Percentiles rank a stretch among this genome's conserved stretches.
These are phyloP conservation scores for Lamellibrachia columna DNA, from an alignment of 2,888 invertebrate species.

Conservation along the genomic window DNA sequence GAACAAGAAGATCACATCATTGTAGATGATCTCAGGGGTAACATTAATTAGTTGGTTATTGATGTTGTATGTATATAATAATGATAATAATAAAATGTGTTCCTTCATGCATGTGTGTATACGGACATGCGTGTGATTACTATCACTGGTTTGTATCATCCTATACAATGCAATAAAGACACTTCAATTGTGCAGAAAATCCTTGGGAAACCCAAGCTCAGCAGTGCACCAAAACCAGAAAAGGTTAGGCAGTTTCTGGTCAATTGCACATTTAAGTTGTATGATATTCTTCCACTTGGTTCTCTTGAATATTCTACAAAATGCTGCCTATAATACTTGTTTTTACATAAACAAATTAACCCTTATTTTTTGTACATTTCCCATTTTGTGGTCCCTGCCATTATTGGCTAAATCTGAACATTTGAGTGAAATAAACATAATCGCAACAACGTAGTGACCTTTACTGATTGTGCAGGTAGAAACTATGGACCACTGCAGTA, in stretches of 20 bases:
- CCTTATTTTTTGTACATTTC: neutral
- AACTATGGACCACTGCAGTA: conserved; percentile 98
- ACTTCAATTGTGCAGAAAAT: no score
- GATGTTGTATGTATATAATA: neutral
- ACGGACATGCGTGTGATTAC: neutral
- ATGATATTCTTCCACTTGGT: neutral
- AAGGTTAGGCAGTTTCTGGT: no score
- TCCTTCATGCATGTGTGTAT: neutral
- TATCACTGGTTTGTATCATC: no score
- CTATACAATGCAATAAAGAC: no score
- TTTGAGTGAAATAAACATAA: neutral
- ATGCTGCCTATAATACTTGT: neutral
- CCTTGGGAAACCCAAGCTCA: no score
- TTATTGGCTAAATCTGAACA: neutral
- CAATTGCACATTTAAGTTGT: no score
- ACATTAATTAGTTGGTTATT: neutral
- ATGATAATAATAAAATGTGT: neutral
- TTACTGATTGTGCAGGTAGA: conserved; percentile 72
- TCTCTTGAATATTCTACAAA: neutral
- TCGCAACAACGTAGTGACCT: neutral
- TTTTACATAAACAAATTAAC: neutral
- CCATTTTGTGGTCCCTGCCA: neutral
- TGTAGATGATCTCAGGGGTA: conserved; percentile 88
- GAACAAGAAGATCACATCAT: conserved; percentile 93
- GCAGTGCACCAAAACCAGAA: no score